These are phyloP conservation scores for Apostichopus leukothele DNA, from an alignment of 53 echinoderm and acorn worm species.

Conservation along the genomic window DNA sequence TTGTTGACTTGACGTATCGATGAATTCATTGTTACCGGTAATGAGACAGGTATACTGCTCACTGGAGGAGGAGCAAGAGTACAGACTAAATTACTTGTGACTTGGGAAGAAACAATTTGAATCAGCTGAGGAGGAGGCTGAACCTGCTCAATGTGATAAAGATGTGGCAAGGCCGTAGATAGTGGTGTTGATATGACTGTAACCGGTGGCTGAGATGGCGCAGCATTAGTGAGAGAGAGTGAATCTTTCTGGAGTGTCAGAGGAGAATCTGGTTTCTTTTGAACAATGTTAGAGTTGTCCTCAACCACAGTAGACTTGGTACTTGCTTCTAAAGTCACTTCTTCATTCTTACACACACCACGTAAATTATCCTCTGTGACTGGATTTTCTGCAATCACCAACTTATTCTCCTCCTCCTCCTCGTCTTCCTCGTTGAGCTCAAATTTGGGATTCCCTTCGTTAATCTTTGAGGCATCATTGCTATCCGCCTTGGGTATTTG, in stretches of 20 bases:
- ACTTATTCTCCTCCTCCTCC: neutral
- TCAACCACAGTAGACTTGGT: no score
- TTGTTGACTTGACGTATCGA: neutral
- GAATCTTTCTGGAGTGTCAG: neutral
- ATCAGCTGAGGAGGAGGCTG: constrained; percentile 17
- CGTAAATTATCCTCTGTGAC: no score
- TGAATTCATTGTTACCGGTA: neutral
- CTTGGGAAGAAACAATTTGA: constrained; percentile 35
- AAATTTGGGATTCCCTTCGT: neutral
- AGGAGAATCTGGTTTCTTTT: neutral
- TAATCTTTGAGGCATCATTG: neutral
- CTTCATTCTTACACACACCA: neutral
- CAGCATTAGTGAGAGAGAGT: neutral
- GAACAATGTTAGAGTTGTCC: neutral
- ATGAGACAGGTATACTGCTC: neutral
- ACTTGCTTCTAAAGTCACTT: neutral
- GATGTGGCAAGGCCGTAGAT: constrained; percentile 23
- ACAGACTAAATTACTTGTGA: constrained; percentile 21
- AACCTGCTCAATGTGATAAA: constrained; percentile 19
- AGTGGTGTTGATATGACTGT: constrained; percentile 8
- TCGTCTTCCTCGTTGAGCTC: neutral
- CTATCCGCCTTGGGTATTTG: neutral
- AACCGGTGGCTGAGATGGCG: neutral
- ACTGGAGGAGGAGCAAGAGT: constrained; percentile 3
- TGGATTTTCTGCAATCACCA: constrained; percentile 1